Base-by-base conservation (phyloP, 2,797 vertebrate genomes). In the Melopsittacus undulatus region DNA sequence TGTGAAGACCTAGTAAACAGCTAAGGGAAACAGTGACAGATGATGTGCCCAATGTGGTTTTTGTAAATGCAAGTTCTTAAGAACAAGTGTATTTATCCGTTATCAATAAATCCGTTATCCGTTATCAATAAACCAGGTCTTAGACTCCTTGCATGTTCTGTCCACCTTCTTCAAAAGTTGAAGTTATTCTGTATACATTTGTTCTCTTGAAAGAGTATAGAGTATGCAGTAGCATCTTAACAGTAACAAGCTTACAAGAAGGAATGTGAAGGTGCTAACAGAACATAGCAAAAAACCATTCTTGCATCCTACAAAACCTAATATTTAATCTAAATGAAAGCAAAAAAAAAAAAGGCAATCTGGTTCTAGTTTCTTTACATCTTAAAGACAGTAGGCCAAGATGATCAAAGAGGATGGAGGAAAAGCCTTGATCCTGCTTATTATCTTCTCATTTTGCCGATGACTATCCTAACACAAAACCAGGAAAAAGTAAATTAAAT, bases 391-490 rank as follows among this genome's bases (percentile, higher is more conserved):
- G 36, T 1, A 74, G 56, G 36, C 36, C 43, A 67, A 45, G 54
- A 32, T 24, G 69, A 81, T 17, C 16, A 3, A 85, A 88, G 59
- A 59, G 5, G 32, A 54, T 15, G 26, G 12, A 87, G 32, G 13
- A 85, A 89, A 92, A 89, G 42, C 23, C 77, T 76, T 70, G 23
- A 88, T 49, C 34, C 87, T 87, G 54, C 22, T 63, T 56, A 86
- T 56, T 88, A 49, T 74, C 66, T 76, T 84, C 70, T 95, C 61
- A 38, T 90, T 90, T 91, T 88, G 46, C 34, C n/a, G 36, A 79
- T 61, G 27, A 66, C 46, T 63, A 79, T 59, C 19, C 77, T 88
- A 94, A 67, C 17, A 51, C 43, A 94, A 83, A 81, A 54, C 2
- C 43, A 79, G 80, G 82, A 79, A 73, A 49, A 78, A 78, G 51